phyloP scores from a whole-genome alignment of 2,113 vertebrate genomes.

The Myrmecophaga tridactyla region DNA sequence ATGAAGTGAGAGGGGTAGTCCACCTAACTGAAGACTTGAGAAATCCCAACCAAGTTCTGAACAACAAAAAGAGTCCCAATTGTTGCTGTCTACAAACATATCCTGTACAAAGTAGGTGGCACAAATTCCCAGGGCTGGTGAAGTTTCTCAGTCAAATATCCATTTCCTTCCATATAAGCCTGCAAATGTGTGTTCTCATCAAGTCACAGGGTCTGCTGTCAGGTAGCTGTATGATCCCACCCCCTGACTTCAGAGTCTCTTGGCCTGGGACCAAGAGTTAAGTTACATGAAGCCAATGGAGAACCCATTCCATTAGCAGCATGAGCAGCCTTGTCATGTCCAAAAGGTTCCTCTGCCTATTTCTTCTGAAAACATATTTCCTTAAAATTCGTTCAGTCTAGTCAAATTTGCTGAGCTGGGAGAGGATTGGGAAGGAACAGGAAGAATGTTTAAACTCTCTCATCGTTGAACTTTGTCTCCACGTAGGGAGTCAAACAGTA shows the following conservation, averaged over 20 bases:
- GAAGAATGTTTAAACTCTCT: slow-evolving; percentile 18
- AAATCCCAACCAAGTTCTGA: not conserved
- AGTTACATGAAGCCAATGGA: not conserved
- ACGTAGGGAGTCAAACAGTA: slow-evolving; percentile 10
- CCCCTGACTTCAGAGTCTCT: not conserved
- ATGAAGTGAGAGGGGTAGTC: not conserved
- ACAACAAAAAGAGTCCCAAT: not conserved
- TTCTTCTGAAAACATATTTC: slow-evolving; percentile 44
- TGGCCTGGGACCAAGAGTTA: slow-evolving; percentile 5
- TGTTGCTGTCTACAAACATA: not conserved
- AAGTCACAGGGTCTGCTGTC: not conserved
- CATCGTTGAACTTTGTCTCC: slow-evolving; percentile 43
- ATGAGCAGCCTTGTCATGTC: slow-evolving; percentile 45
- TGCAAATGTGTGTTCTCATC: not conserved
- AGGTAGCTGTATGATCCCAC: not conserved
- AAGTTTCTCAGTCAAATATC: not conserved
- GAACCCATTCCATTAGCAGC: not conserved
- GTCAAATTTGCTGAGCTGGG: slow-evolving; percentile 49
- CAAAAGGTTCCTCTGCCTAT: slow-evolving; percentile 49
- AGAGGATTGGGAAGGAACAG: slow-evolving; percentile 7
- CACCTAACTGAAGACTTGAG: not conserved
- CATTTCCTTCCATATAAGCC: not conserved
- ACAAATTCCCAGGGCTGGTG: not conserved
- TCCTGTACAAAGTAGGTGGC: not conserved
- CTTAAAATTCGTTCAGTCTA: slow-evolving; percentile 35